Conservation (phyloP, 2,113 vertebrate genomes). For the Arothron firmamentum region DNA sequence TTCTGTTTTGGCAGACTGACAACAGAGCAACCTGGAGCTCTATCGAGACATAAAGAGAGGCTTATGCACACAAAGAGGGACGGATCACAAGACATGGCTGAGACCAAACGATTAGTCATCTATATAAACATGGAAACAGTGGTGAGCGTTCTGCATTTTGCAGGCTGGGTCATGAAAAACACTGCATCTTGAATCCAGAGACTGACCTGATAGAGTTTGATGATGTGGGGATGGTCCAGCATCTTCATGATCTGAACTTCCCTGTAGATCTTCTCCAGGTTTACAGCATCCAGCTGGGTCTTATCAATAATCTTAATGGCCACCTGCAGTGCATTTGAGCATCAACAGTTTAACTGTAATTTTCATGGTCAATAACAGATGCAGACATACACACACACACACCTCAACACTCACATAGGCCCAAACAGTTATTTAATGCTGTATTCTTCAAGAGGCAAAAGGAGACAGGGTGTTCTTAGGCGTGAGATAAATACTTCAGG, state of each 20-base stretch:
- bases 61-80: too few relatives aligned
- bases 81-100: too few relatives aligned
- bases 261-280: conserved; percentile 96
- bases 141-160: too few relatives aligned
- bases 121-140: too few relatives aligned
- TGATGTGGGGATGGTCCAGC: conserved; percentile 96
- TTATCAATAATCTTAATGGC: conserved; percentile 99
- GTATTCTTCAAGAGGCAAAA: conserved; percentile 7
- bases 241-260: conserved; percentile 99
- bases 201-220: conserved; percentile 95
- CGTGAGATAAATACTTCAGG: conserved; percentile 20
- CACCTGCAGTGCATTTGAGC: conserved; percentile 76
- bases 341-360: conserved; percentile 21
- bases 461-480: conserved; percentile 15
- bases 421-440: conserved; percentile 10
- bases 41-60: not conserved
- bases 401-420: not conserved
- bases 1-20: too few relatives aligned
- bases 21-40: too few relatives aligned
- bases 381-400: conserved; percentile 9
- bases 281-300: conserved; percentile 94
- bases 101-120: too few relatives aligned
- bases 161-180: not conserved
- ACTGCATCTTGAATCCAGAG: not conserved
- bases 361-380: conserved; percentile 8